A percentile compares a stretch with the other conserved stretches of the same genome.
Conservation (phyloP, 35 echinoderm and acorn worm genomes). For the Apostichopus japonicus region DNA sequence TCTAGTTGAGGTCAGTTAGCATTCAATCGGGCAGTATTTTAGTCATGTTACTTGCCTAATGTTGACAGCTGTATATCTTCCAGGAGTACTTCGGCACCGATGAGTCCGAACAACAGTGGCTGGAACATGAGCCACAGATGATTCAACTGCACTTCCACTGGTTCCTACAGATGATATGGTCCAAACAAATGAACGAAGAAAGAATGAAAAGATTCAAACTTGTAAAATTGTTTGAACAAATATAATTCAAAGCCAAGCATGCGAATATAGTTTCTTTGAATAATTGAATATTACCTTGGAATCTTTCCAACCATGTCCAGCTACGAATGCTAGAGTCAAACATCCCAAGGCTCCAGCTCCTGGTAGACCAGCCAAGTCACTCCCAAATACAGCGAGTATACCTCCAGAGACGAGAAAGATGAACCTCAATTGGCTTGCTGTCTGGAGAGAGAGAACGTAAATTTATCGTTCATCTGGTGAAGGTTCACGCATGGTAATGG, state of each 20-base stretch:
- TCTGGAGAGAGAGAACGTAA: background rate
- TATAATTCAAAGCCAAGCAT: too few species aligned
- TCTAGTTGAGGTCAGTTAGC: too few species aligned
- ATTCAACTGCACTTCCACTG: constrained; percentile 62
- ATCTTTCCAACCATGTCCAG: constrained; percentile 85
- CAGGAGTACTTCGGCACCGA: constrained; percentile 87
- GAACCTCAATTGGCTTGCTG: constrained; percentile 19
- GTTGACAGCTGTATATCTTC: constrained; percentile 71
- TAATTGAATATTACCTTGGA: constrained; percentile 52
- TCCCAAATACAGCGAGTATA: constrained; percentile 86
- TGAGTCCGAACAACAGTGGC: constrained; percentile 88
- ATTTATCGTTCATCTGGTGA: background rate
- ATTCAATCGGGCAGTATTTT: background rate
- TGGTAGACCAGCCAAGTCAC: constrained; percentile 63
- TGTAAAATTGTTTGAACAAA: too few species aligned
- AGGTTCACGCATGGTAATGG: background rate
- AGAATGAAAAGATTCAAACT: too few species aligned
- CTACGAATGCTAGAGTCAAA: constrained; percentile 88
- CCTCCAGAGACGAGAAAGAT: constrained; percentile 72
- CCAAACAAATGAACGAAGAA: too few species aligned
- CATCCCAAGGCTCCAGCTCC: constrained; percentile 86
- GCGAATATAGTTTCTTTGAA: too few species aligned
- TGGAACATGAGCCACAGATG: constrained; percentile 84
- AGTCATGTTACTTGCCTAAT: constrained; percentile 60
- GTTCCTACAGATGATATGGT: constrained; percentile 34